phyloP scores from a whole-genome alignment of 2,888 invertebrate genomes.

The Ophion costatus region DNA sequence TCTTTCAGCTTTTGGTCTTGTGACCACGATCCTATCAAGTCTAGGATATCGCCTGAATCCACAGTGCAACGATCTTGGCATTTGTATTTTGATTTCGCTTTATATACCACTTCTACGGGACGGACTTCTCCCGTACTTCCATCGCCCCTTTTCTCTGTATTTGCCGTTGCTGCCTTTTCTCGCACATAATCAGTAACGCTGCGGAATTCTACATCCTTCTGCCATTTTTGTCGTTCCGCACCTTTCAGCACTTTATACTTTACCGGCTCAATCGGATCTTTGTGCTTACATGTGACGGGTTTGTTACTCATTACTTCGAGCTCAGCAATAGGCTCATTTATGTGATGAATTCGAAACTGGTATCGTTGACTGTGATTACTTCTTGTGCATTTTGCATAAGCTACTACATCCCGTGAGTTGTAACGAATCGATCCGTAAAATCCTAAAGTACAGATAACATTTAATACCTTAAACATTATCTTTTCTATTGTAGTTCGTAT shows the following conservation, averaged over 20 bases:
- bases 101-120: neutral
- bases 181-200: neutral
- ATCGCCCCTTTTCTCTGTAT: neutral
- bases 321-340: neutral
- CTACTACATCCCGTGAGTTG: neutral
- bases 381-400: conserved; percentile 3
- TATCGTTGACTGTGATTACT: neutral
- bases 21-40: neutral
- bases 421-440: neutral
- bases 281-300: neutral
- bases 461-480: neutral
- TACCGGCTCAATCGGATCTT: neutral
- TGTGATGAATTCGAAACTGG: neutral
- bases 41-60: conserved; percentile 2
- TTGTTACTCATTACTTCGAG: neutral
- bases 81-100: conserved; percentile 24
- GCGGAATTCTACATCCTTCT: neutral
- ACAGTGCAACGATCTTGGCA: conserved; percentile 13
- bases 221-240: neutral
- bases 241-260: neutral
- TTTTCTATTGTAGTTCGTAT: too few species aligned
- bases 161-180: neutral
- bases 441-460: neutral
- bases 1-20: conserved; percentile 9
- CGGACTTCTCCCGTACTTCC: conserved; percentile 26